Evolutionary conservation across 2,113 vertebrate species (phyloP).

Genomic region (Lepidothrix coronata): DNA sequence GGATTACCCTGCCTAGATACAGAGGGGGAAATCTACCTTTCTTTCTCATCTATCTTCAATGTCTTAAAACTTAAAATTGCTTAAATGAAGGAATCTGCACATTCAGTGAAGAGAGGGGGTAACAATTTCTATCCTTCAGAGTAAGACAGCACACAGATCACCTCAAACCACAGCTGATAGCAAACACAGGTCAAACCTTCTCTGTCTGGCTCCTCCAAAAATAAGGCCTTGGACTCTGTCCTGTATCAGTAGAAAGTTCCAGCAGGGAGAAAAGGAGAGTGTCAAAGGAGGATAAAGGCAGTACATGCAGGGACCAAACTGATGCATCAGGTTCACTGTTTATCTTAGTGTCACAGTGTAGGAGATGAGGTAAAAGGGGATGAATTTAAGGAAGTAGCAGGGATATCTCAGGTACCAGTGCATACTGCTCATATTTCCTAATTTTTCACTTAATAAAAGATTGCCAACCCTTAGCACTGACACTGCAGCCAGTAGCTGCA

Average conservation of each 20-base stretch:
- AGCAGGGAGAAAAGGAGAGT: background rate
- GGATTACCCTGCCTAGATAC: background rate
- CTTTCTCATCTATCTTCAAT: background rate
- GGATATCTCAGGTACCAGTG: background rate
- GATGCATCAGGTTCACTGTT: background rate
- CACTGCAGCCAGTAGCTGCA: background rate
- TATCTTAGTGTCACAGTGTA: background rate
- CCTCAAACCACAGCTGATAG: background rate
- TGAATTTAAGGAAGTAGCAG: background rate
- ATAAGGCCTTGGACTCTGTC: background rate
- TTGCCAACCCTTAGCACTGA: background rate
- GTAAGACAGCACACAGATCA: background rate
- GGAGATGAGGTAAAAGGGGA: background rate
- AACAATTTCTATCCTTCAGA: background rate
- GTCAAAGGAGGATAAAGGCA: background rate
- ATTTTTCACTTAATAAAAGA: background rate
- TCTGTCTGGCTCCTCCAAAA: background rate
- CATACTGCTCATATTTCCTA: background rate
- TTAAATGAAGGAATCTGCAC: background rate
- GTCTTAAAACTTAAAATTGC: background rate
- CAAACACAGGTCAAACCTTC: background rate
- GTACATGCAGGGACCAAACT: fast-evolving
- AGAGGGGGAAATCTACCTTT: background rate
- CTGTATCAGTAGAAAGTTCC: background rate
- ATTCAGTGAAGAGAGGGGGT: background rate